Percentiles rank a stretch among this genome's conserved stretches.
phyloP scores from a whole-genome alignment of 37 sponge, comb jelly and placozoan genomes.

The Axinella damicornis region DNA sequence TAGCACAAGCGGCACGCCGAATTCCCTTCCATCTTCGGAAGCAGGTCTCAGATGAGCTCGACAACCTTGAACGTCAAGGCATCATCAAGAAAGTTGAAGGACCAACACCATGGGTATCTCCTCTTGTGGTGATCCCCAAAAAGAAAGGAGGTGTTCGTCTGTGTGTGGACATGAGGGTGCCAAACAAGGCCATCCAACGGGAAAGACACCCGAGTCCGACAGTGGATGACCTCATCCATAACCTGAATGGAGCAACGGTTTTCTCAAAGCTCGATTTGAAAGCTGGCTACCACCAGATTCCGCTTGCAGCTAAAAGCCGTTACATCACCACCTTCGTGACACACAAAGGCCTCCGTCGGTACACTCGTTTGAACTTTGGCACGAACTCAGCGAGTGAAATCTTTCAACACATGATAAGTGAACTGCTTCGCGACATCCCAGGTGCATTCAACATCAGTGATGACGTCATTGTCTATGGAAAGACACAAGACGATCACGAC shows the following conservation, averaged over 20 bases:
- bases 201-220: constrained; percentile 69
- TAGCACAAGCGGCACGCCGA: constrained; percentile 45
- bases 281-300: constrained; percentile 55
- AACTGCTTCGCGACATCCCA: constrained; percentile 29
- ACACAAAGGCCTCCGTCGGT: constrained; percentile 51
- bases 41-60: constrained; percentile 55
- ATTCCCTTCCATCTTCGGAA: constrained; percentile 58
- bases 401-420: constrained; percentile 46
- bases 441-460: constrained; percentile 53
- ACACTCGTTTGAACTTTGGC: constrained; percentile 51
- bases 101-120: constrained; percentile 66
- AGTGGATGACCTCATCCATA: constrained; percentile 44
- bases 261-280: constrained; percentile 54
- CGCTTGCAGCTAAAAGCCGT: constrained; percentile 21
- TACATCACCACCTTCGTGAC: constrained; percentile 67
- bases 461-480: constrained; percentile 51
- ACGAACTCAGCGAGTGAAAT: constrained; percentile 59
- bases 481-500: constrained; percentile 33
- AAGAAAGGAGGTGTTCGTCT: constrained; percentile 46
- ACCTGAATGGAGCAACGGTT: constrained; percentile 33
- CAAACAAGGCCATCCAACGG: constrained; percentile 61
- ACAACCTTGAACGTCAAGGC: constrained; percentile 26
- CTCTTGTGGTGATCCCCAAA: constrained; percentile 59
- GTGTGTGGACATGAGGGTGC: constrained; percentile 60
- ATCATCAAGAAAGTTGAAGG: constrained; percentile 60